Evolutionary conservation across 2,888 invertebrate genomes (phyloP).

Genomic region (Chrysopilus asiliformis): DNA sequence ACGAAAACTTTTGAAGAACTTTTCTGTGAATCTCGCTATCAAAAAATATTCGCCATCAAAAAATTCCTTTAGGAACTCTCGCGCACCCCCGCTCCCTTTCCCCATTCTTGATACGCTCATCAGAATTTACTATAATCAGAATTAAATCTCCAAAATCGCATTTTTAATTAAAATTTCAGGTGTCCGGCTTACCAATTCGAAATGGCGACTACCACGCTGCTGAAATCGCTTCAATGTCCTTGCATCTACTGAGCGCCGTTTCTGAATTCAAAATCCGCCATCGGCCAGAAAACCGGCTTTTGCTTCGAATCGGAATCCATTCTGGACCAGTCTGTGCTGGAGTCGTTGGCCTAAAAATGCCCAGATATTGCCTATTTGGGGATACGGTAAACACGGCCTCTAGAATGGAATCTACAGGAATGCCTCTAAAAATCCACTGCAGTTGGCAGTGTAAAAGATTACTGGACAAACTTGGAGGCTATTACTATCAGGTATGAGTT

Average conservation of each 20-base stretch:
- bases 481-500: slow-evolving; percentile 38
- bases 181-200: slow-evolving; percentile 75
- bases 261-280: slow-evolving; percentile 80
- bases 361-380: slow-evolving; percentile 81
- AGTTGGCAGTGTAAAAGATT: slow-evolving; percentile 57
- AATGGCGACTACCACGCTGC: slow-evolving; percentile 84
- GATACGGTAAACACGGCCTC: slow-evolving; percentile 88
- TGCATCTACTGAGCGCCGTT: slow-evolving; percentile 71
- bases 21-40: no score
- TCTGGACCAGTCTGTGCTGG: slow-evolving; percentile 87
- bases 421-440: slow-evolving; percentile 73
- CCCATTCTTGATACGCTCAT: no score
- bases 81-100: no score
- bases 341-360: slow-evolving; percentile 87
- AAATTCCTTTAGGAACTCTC: no score
- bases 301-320: slow-evolving; percentile 82
- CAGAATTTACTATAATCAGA: neutral
- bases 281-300: slow-evolving; percentile 67
- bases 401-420: slow-evolving; percentile 73
- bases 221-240: slow-evolving; percentile 87
- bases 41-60: no score
- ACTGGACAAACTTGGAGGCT: slow-evolving; percentile 60
- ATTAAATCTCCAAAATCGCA: neutral
- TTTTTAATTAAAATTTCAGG: no score
- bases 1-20: no score